These are phyloP conservation scores for Agapornis roseicollis DNA, from an alignment of 2,113 vertebrate genomes.

Conservation along the genomic window DNA sequence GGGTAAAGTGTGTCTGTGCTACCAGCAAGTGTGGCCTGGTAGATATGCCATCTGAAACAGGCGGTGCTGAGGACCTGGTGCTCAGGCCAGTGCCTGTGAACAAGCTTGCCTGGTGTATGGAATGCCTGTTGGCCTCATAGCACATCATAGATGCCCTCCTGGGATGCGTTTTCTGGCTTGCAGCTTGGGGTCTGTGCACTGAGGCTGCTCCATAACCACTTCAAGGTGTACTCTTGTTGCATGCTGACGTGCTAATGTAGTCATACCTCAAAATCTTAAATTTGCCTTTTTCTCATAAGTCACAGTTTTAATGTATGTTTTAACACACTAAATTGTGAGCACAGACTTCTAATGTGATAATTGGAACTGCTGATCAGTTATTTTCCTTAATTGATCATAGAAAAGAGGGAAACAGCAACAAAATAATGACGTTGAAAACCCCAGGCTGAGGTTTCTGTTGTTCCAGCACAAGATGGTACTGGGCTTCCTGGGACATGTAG, in stretches of 20 bases:
- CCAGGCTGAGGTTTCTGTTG: rapidly evolving
- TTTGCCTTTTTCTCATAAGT: neutral
- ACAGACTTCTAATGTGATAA: neutral
- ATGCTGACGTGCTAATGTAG: neutral
- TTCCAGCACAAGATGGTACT: rapidly evolving
- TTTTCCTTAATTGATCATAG: neutral
- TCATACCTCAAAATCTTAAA: neutral
- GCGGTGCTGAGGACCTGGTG: neutral
- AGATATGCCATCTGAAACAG: neutral
- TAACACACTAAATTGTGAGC: neutral
- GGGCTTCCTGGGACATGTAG: rapidly evolving
- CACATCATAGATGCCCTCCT: rapidly evolving
- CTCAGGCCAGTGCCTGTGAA: rapidly evolving
- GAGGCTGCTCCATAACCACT: neutral
- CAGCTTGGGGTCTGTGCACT: neutral
- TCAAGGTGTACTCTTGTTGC: neutral
- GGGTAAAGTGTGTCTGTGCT: neutral
- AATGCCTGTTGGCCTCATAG: neutral
- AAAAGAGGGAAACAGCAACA: neutral
- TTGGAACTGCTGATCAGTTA: neutral
- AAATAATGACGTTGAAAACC: neutral
- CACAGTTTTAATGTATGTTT: neutral
- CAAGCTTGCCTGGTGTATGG: rapidly evolving
- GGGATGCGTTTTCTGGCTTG: neutral
- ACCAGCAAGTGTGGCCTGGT: rapidly evolving